phyloP scores from a whole-genome alignment of 1,140 invertebrate genomes.

The Aethina tumida region DNA sequence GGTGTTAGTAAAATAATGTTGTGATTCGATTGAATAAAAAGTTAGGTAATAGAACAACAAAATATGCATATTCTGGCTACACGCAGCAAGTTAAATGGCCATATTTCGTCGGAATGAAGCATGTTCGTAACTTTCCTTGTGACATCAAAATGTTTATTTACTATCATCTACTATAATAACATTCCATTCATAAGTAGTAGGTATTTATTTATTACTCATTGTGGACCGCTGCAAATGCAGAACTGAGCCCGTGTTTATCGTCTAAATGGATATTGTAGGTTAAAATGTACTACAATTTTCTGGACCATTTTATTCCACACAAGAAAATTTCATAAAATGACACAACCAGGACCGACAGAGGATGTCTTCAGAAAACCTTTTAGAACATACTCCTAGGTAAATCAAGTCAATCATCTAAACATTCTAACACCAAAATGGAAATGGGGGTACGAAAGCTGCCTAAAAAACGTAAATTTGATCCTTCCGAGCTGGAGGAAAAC shows the following conservation, averaged over 20 bases:
- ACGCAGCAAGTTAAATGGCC: neutral
- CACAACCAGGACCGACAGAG: constrained; percentile 7
- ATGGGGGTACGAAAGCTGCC: constrained; percentile 59
- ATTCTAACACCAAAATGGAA: constrained; percentile 25
- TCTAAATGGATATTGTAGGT: neutral
- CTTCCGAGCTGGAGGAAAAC: constrained; percentile 65
- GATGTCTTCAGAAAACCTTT: constrained; percentile 20
- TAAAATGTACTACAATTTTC: neutral
- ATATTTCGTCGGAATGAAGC: constrained; percentile 7
- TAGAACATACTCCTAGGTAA: constrained; percentile 22
- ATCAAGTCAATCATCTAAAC: constrained; percentile 6
- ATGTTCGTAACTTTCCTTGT: constrained; percentile 10
- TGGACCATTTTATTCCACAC: constrained; percentile 2
- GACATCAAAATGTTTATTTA: constrained; percentile 29
- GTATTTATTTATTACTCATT: constrained; percentile 21
- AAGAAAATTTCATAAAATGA: constrained; percentile 9
- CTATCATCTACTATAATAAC: constrained; percentile 28
- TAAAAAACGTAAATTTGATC: constrained; percentile 82
- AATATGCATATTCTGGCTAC: constrained; percentile 8
- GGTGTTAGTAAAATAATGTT: constrained; percentile 19
- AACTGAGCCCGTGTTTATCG: constrained; percentile 1
- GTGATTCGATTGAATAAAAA: constrained; percentile 19
- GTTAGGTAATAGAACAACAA: constrained; percentile 17
- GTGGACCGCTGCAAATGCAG: constrained; percentile 4
- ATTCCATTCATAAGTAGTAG: constrained; percentile 31